These are phyloP conservation scores for Strix uralensis DNA, from an alignment of 2,113 vertebrate genomes.

Conservation along the genomic window DNA sequence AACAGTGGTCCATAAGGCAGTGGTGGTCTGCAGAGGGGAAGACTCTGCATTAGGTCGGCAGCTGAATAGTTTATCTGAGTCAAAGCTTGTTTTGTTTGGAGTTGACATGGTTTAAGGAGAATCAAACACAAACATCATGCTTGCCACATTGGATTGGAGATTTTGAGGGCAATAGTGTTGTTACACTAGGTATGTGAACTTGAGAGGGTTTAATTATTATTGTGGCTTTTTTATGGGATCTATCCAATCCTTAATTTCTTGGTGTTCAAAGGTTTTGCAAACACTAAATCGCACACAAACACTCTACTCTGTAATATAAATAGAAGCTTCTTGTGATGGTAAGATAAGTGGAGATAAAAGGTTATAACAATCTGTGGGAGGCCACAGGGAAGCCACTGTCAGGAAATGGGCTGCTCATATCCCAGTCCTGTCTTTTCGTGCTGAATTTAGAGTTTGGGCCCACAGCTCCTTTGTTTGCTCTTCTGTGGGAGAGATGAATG, in stretches of 20 bases:
- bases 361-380: slow-evolving; percentile 10
- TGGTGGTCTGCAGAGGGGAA: neutral
- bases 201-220: slow-evolving; percentile 40
- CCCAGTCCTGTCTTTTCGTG: neutral
- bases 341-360: slow-evolving; percentile 30
- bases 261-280: slow-evolving; percentile 41
- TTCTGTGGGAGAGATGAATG: neutral
- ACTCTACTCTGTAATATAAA: slow-evolving; percentile 14
- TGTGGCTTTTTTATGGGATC: slow-evolving; percentile 40
- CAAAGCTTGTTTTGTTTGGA: slow-evolving; percentile 31
- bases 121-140: neutral
- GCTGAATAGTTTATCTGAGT: neutral
- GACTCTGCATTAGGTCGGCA: neutral
- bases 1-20: neutral
- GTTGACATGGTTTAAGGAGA: neutral
- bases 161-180: neutral
- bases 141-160: neutral
- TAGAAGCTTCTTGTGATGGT: slow-evolving; percentile 25
- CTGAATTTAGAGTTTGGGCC: neutral
- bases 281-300: neutral
- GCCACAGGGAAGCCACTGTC: neutral
- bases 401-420: neutral
- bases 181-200: slow-evolving; percentile 16
- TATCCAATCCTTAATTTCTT: neutral
- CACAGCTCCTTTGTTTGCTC: neutral